phyloP scores from a whole-genome alignment of 23 tunicate species.

The Halocynthia aurantium region DNA sequence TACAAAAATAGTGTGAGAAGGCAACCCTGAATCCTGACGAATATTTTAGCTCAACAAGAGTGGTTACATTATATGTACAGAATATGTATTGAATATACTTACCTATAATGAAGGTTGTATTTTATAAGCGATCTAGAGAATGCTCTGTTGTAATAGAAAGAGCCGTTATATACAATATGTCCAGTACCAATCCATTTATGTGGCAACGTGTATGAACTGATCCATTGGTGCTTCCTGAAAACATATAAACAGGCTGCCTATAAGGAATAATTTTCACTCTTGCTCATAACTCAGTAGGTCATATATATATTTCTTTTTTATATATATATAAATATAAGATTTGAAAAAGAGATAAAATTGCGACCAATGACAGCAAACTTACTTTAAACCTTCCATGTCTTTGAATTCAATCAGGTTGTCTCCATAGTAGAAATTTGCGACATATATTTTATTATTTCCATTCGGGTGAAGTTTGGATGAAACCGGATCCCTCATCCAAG shows the following conservation, averaged over 20 bases:
- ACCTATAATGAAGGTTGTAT: conserved; percentile 69
- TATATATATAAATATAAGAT: not conserved
- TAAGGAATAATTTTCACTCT: not conserved
- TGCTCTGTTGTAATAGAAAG: conserved; percentile 90
- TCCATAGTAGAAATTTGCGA: conserved; percentile 93
- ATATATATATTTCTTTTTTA: not conserved
- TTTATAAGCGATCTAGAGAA: conserved; percentile 79
- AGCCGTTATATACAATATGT: conserved; percentile 89
- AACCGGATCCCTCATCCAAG: conserved; percentile 76
- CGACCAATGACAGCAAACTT: conserved; percentile 6
- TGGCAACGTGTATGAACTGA: conserved; percentile 69
- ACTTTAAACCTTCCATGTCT: conserved; percentile 47
- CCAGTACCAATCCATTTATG: conserved; percentile 96
- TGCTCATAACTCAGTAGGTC: not conserved
- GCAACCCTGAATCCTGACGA: too few relatives aligned
- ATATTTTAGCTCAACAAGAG: too few relatives aligned
- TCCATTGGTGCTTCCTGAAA: conserved; percentile 58
- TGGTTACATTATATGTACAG: too few relatives aligned
- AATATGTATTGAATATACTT: not conserved
- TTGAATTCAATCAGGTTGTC: conserved; percentile 75
- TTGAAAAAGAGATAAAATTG: not conserved
- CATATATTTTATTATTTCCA: conserved; percentile 41
- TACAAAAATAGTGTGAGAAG: too few relatives aligned
- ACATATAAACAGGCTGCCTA: not conserved
- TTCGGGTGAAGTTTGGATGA: not conserved